A percentile compares a stretch with the other conserved stretches of the same genome.
phyloP scores from a whole-genome alignment of 2,888 invertebrate genomes.

The Troides helena region DNA sequence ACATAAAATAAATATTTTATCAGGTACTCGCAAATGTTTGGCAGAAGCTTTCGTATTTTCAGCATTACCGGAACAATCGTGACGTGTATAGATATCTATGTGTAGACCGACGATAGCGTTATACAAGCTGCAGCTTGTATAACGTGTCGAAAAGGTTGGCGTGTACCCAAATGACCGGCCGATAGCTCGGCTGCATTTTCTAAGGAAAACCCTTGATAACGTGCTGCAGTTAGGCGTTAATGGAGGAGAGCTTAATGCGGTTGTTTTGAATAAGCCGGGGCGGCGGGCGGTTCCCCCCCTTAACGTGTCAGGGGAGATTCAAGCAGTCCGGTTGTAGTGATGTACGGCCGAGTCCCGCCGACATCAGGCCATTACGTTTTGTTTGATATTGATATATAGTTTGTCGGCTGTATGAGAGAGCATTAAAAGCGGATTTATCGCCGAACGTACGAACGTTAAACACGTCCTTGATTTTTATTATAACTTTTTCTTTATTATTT shows the following conservation, averaged over 20 bases:
- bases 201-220: conserved; percentile 60
- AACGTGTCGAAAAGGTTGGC: conserved; percentile 57
- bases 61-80: conserved; percentile 7
- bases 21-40: too few relatives aligned
- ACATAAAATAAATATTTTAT: too few relatives aligned
- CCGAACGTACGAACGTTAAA: conserved; percentile 5
- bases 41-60: background rate
- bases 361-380: conserved; percentile 46
- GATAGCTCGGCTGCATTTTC: conserved; percentile 47
- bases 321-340: conserved; percentile 50
- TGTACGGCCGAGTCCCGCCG: conserved; percentile 43
- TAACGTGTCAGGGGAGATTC: conserved; percentile 40
- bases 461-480: conserved; percentile 6
- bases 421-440: conserved; percentile 22
- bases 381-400: conserved; percentile 47
- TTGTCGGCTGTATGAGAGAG: conserved; percentile 18
- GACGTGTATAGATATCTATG: conserved; percentile 6
- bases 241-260: conserved; percentile 54
- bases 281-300: conserved; percentile 39
- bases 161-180: conserved; percentile 49
- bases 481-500: conserved; percentile 8
- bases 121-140: conserved; percentile 32
- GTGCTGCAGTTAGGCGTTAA: conserved; percentile 57
- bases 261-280: conserved; percentile 59
- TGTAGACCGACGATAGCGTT: conserved; percentile 34